phyloP scores from a whole-genome alignment of 2,113 vertebrate genomes.

The Xenotilapia flavipinnis region DNA sequence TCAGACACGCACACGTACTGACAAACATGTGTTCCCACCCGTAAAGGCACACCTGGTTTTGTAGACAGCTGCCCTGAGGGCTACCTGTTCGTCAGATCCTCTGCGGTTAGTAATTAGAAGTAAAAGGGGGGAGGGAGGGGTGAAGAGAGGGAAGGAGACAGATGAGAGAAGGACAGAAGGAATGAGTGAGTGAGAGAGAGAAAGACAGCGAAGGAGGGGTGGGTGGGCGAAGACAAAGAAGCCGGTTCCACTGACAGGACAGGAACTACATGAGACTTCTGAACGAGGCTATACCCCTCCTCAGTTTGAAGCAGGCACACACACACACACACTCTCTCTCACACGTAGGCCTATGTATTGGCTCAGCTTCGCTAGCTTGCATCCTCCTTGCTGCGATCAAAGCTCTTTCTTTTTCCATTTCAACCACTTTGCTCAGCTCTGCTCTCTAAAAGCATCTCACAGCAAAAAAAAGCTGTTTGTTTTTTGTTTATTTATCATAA shows the following conservation, averaged over 20 bases:
- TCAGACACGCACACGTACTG: not conserved
- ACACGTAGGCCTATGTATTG: not conserved
- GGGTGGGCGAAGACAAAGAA: conserved; percentile 34
- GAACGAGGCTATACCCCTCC: not conserved
- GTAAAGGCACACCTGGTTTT: conserved; percentile 69
- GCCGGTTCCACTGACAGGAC: conserved; percentile 15
- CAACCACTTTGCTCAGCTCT: not conserved
- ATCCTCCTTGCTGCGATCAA: not conserved
- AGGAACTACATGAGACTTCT: conserved; percentile 53
- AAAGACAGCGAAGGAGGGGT: not conserved
- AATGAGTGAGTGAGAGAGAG: not conserved
- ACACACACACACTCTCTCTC: not conserved
- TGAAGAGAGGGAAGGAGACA: not conserved
- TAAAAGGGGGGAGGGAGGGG: conserved; percentile 15
- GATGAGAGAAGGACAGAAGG: not conserved
- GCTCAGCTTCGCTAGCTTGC: not conserved
- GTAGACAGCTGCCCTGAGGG: conserved; percentile 57
- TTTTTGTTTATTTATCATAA: conserved; percentile 36
- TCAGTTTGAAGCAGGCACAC: not conserved
- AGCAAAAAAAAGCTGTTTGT: not conserved
- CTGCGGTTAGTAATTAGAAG: conserved; percentile 69
- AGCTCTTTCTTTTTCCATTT: not conserved
- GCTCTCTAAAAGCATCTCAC: not conserved
- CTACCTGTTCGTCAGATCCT: conserved; percentile 68
- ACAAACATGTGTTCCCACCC: conserved; percentile 3